Percentiles rank a stretch among this genome's conserved stretches.
Conservation (phyloP, 2,888 invertebrate genomes). For the Pyrochroa serraticornis region DNA sequence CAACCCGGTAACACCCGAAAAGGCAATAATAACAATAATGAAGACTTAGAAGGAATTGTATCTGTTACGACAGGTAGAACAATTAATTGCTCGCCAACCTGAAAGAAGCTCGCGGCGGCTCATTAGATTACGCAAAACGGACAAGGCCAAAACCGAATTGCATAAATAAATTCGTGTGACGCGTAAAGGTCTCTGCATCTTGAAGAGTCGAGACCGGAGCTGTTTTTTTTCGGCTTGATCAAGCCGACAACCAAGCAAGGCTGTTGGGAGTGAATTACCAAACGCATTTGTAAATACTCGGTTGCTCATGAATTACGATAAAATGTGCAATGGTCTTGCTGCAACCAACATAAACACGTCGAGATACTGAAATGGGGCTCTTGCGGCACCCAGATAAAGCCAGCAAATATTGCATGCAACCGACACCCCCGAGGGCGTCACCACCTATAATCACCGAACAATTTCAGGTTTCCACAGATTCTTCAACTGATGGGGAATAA, state of each 20-base stretch:
- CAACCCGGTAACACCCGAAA: not conserved
- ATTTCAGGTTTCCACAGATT: too few relatives aligned
- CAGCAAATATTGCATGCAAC: too few relatives aligned
- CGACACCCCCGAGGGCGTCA: too few relatives aligned
- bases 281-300: conserved; percentile 29
- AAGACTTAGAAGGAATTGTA: too few relatives aligned
- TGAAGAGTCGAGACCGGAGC: too few relatives aligned
- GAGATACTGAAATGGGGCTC: too few relatives aligned
- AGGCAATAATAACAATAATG: too few relatives aligned
- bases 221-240: too few relatives aligned
- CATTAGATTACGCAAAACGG: not conserved
- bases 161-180: conserved; percentile 14
- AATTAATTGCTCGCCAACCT: conserved; percentile 14
- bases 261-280: conserved; percentile 22
- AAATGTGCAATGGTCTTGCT: conserved; percentile 30
- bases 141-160: conserved; percentile 16
- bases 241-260: conserved; percentile 10
- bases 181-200: conserved; percentile 13
- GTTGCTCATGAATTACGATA: conserved; percentile 27
- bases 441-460: too few relatives aligned
- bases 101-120: not conserved
- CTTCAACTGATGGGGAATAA: too few relatives aligned
- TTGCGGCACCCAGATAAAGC: too few relatives aligned
- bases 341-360: conserved; percentile 11
- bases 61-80: conserved; percentile 11